Evolutionary conservation across 2,888 invertebrate genomes (phyloP), one percentile per base, ranked within the genome.

Genomic region (Cheilosia scutellata): DNA sequence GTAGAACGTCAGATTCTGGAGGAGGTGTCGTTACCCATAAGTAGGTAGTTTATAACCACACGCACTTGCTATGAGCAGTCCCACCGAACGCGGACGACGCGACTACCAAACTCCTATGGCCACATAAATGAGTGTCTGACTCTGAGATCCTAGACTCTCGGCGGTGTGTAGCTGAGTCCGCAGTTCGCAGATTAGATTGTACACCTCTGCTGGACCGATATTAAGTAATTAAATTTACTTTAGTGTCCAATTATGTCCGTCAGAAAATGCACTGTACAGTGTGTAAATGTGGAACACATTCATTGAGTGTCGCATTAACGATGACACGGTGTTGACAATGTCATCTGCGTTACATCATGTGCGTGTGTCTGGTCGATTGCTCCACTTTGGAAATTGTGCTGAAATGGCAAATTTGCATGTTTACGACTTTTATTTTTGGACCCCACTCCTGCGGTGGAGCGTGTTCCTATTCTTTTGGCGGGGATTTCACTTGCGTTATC

Each of bases 1-100:
- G 88, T 87, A 88, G 88, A 87, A 80, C 88, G 88, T 87, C 71
- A 68, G 76, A 65, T 76, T 80, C 76, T 63, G 76, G 62, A 80
- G 60, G 76, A 86, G 70, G 29, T 68, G 57, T 80, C 57, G 60
- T 68, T 86, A 11, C 5, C 63, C 55, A 62, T 62, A 72, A 77
- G 62, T 77, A 66, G 80, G 80, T 62, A 72, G 47, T 55, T 31
- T 60, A 49, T 29, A 82, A 47, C 33, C 47, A 42, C 57, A 65
- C 63, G 49, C 57, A 70, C 51, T 72, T 72, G 63, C 53, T 13
- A 51, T 31, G 44, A 4, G 53, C 37, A 58, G 37, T 6, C 63
- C 47, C 65, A 4, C 29, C 11, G 25, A 11, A 20, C 20, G 20
- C 20, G 20, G 20, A 20, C 20, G 20, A 20, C 20, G 20, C 20